Conservation (phyloP, 2,113 vertebrate species). For the Hypanus sabinus region DNA sequence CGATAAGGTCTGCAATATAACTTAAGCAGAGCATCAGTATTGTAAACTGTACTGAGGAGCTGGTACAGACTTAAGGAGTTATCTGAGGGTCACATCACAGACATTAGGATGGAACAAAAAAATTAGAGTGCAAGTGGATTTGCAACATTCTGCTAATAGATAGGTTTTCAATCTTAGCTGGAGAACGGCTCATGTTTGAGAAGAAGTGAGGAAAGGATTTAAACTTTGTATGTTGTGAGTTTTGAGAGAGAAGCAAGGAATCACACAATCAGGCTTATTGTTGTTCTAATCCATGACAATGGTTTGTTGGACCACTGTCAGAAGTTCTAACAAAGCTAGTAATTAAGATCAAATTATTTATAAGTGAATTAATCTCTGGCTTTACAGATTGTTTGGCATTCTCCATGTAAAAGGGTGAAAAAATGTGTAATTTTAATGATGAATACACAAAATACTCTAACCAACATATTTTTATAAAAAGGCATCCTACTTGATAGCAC, state of each 20-base stretch:
- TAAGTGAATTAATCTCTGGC: not conserved
- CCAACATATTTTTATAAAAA: not conserved
- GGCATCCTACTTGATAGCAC: not conserved
- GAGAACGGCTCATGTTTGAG: not conserved
- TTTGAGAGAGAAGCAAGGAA: not conserved
- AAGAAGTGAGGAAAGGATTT: not conserved
- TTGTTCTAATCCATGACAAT: not conserved
- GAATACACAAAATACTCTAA: not conserved
- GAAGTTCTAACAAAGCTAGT: not conserved
- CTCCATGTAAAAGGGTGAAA: not conserved
- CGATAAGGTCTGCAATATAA: not conserved
- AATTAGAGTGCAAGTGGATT: not conserved
- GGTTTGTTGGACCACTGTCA: not conserved
- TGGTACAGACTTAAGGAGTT: not conserved
- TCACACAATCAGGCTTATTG: not conserved
- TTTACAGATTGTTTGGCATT: not conserved
- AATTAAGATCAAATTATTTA: not conserved
- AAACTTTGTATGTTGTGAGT: not conserved
- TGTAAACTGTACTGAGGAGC: not conserved
- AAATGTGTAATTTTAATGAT: not conserved
- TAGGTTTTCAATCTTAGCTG: not conserved
- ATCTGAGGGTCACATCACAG: not conserved
- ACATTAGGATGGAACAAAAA: not conserved
- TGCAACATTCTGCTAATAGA: not conserved
- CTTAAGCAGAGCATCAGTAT: not conserved